Conservation (phyloP, 2,797 vertebrate species). For the Gymnoscopelus microlampas region DNA sequence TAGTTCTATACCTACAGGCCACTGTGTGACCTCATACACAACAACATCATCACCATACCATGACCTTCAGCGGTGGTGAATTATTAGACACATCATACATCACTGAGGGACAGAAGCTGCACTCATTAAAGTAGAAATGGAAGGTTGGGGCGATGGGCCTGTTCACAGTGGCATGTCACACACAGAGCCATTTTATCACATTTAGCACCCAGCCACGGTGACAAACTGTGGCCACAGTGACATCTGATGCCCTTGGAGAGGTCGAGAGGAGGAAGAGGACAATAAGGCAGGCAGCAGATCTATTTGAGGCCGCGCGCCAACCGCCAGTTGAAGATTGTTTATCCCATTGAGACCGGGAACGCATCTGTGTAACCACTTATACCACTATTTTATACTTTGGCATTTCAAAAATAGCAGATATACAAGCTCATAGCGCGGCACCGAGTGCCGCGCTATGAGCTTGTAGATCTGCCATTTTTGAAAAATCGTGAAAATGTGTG, state of each 20-base stretch:
- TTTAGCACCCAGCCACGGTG: conserved; percentile 39
- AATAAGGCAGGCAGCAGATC: conserved; percentile 21
- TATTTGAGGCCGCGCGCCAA: too few species aligned
- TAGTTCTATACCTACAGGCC: neutral
- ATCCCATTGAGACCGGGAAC: too few species aligned
- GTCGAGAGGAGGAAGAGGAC: conserved; percentile 13
- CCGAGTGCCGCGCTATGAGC: too few species aligned
- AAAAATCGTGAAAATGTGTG: too few species aligned
- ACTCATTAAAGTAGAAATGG: conserved; percentile 44
- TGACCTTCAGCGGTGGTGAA: conserved; percentile 66
- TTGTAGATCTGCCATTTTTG: too few species aligned
- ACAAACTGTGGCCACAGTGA: conserved; percentile 38
- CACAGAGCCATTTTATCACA: conserved; percentile 55
- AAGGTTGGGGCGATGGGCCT: neutral
- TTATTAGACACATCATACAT: conserved; percentile 61
- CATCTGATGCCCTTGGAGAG: conserved; percentile 70
- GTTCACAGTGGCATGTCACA: conserved; percentile 47
- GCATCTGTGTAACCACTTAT: too few species aligned
- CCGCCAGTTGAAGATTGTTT: too few species aligned
- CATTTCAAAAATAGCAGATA: too few species aligned
- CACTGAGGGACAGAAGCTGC: conserved; percentile 26
- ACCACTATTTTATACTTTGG: too few species aligned
- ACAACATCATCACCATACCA: conserved; percentile 37
- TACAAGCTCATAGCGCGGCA: too few species aligned
- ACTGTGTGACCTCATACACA: conserved; percentile 7